Evolutionary conservation across 2,797 vertebrate species (phyloP), one percentile per base, ranked within the genome.

Genomic region (Echeneis naucrates): DNA sequence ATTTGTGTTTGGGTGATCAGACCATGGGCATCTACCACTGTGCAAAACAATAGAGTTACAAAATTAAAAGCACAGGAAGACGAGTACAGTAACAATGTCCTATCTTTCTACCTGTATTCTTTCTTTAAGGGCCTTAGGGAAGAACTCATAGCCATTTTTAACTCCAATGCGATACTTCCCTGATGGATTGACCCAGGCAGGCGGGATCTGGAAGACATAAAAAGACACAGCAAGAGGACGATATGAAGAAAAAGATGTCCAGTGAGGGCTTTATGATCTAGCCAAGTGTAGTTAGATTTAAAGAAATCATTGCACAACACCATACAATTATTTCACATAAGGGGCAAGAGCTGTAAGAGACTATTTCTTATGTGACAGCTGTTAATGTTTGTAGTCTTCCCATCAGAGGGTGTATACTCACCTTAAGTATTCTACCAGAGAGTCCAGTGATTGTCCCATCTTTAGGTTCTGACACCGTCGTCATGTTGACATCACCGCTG

Each of bases 111-210:
- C 98, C 97, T 99, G 98, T 88, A 99, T 97, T 87, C 98, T 96
- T 88, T 99, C 98, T 89, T 97, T 98, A 26, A 99, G 96, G 78
- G 96, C 96, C 93, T 99, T 99, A 62, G 98, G 98, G 87, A 98
- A 99, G 87, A 99, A 98, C 87, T 99, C 98, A 51, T 97, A 99
- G 45, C 96, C 98, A 90, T 98, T 99, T 95, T 99, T 99, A 90
- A 99, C 94, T 91, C 98, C 98, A 78, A 99, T 95, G 89, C 96
- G 97, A 79, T 96, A 99, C 89, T 94, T 97, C 87, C 95, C 96
- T 72, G 97, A 95, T 79, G 98, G 98, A 92, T 98, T 99, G 90
- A 94, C 94, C 98, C 98, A 99, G 52, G 86, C 87, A 40, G 85
- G 56, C 73, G 97, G 97, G 86, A 99, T 95, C 98, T 99, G 81